Evolutionary conservation across 2,113 vertebrate species (phyloP).

Genomic region (Uria aalge): DNA sequence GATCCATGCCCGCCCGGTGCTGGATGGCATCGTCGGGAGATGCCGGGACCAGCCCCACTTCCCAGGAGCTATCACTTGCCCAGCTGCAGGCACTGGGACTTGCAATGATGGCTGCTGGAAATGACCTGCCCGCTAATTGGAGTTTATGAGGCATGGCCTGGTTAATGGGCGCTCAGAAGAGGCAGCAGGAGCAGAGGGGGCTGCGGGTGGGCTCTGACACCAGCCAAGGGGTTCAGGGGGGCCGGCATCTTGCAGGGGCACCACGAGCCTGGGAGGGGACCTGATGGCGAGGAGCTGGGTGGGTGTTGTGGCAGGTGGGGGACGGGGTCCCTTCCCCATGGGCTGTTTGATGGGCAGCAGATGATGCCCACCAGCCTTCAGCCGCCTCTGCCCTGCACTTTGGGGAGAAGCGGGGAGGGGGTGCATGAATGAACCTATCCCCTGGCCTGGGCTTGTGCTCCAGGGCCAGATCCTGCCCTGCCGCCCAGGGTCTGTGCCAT

Average conservation of each 20-base stretch:
- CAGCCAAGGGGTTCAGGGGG: rapidly evolving
- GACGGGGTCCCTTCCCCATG: rapidly evolving
- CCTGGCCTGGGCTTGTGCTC: neutral
- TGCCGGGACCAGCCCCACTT: neutral
- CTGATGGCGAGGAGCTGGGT: rapidly evolving
- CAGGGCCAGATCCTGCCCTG: neutral
- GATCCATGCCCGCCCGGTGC: rapidly evolving
- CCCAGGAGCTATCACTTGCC: rapidly evolving
- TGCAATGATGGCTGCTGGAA: neutral
- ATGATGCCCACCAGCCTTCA: rapidly evolving
- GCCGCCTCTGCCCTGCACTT: rapidly evolving
- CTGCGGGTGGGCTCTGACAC: neutral
- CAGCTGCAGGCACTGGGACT: rapidly evolving
- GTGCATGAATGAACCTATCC: neutral
- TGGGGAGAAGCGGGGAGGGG: neutral
- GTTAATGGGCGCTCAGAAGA: neutral
- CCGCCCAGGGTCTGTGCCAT: neutral
- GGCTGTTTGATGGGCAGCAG: neutral
- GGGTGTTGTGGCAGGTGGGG: neutral
- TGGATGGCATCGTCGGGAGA: rapidly evolving
- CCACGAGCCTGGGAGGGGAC: neutral
- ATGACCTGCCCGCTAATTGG: neutral
- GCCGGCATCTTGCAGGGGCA: neutral
- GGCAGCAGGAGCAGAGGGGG: neutral
- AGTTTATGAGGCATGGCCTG: neutral